phyloP scores from a whole-genome alignment of 2,797 vertebrate genomes.

The Myotis daubentonii region DNA sequence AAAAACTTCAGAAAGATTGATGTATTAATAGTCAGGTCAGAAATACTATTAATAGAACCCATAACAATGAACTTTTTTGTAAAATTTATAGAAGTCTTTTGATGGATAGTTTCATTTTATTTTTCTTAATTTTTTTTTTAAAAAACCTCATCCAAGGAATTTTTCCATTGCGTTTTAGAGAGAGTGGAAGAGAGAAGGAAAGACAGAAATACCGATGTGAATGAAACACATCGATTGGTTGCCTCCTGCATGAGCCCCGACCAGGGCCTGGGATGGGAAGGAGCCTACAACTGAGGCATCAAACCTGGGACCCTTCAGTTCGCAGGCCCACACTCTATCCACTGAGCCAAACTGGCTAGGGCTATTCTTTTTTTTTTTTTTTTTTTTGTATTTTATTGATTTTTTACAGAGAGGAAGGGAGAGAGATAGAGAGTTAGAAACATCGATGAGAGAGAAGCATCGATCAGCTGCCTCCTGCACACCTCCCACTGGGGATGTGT shows the following conservation, averaged over 20 bases:
- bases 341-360: neutral
- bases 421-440: too few relatives aligned
- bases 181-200: neutral
- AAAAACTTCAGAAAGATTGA: neutral
- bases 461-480: too few relatives aligned
- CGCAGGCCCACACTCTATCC: neutral
- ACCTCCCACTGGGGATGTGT: too few relatives aligned
- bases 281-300: neutral
- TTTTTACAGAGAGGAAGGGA: too few relatives aligned
- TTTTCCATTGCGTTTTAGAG: neutral
- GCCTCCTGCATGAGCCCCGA: neutral
- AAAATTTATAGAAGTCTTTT: constrained; percentile 20
- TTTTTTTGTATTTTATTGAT: too few relatives aligned
- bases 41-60: neutral
- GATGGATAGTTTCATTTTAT: neutral
- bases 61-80: constrained; percentile 34
- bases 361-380: neutral
- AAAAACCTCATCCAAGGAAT: neutral
- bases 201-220: neutral
- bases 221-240: neutral
- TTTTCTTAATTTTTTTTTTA: neutral
- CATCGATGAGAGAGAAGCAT: too few relatives aligned
- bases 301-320: neutral
- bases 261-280: neutral
- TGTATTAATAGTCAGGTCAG: neutral